Conservation (phyloP, 2,888 invertebrate genomes). For the Escarpia spicata region DNA sequence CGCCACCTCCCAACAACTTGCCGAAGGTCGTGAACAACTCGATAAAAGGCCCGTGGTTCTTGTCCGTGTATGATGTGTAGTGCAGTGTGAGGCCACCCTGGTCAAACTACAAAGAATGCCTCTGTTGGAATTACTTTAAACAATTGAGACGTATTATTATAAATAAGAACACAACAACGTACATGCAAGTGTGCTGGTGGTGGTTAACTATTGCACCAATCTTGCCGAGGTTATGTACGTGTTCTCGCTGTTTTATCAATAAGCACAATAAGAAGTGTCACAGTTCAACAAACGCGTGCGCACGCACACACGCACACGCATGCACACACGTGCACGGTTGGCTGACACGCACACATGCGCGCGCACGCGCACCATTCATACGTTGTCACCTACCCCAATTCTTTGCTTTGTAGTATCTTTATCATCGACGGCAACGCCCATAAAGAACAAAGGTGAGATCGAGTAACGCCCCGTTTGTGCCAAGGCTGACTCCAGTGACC, state of each 20-base stretch:
- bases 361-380: not conserved
- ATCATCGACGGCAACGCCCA: slow-evolving; percentile 48
- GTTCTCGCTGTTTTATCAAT: no score
- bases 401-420: slow-evolving; percentile 50
- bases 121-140: not conserved
- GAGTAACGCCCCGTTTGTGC: slow-evolving; percentile 38
- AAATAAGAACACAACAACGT: no score
- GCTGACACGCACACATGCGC: not conserved
- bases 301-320: not conserved
- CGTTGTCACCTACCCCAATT: slow-evolving; percentile 45
- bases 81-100: slow-evolving; percentile 53
- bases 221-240: not conserved
- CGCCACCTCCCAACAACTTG: slow-evolving; percentile 47
- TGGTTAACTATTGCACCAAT: no score
- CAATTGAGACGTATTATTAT: not conserved
- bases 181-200: no score
- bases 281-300: not conserved
- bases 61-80: slow-evolving; percentile 47
- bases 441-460: slow-evolving; percentile 47
- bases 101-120: slow-evolving; percentile 47
- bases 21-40: slow-evolving; percentile 44
- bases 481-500: slow-evolving; percentile 48
- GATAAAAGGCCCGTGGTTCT: slow-evolving; percentile 45
- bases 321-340: not conserved
- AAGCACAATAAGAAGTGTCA: no score